Evolutionary conservation across 2,888 invertebrate species (phyloP).

Genomic region (Drosophila phalerata): DNA sequence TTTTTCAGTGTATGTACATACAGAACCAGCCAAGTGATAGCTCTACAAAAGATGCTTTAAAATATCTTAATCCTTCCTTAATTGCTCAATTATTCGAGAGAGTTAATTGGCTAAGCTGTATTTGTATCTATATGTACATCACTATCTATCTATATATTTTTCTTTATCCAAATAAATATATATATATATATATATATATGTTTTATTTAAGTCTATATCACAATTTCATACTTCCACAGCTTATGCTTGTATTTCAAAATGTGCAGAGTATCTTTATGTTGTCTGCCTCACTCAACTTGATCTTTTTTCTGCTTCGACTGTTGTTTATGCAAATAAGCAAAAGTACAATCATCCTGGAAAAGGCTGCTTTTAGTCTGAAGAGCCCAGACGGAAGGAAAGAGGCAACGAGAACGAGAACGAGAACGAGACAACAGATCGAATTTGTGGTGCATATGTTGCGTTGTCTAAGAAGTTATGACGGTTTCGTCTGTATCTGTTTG

Average conservation of each 20-base stretch:
- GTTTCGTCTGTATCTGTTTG: conserved; percentile 14
- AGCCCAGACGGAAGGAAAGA: not conserved
- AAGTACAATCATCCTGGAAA: conserved; percentile 32
- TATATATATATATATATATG: not conserved
- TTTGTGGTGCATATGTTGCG: conserved; percentile 51
- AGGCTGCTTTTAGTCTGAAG: conserved; percentile 1
- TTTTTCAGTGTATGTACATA: too few species aligned
- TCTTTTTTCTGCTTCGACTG: conserved; percentile 25
- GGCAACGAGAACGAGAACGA: too few species aligned
- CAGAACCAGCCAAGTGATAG: not conserved
- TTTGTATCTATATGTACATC: not conserved
- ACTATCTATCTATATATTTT: not conserved
- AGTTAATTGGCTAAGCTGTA: not conserved
- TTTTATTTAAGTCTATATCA: not conserved
- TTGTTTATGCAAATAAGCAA: conserved; percentile 71
- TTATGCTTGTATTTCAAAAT: not conserved
- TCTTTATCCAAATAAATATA: not conserved
- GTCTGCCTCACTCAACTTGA: not conserved
- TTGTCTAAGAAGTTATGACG: conserved; percentile 38
- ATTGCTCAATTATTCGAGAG: not conserved
- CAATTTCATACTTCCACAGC: not conserved
- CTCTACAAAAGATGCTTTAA: not conserved
- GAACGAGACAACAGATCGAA: conserved; percentile 35
- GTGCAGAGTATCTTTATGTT: conserved; percentile 15
- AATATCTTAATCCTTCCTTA: not conserved